Evolutionary conservation across 2,888 invertebrate species (phyloP).

Genomic region (Melanchra persicariae): DNA sequence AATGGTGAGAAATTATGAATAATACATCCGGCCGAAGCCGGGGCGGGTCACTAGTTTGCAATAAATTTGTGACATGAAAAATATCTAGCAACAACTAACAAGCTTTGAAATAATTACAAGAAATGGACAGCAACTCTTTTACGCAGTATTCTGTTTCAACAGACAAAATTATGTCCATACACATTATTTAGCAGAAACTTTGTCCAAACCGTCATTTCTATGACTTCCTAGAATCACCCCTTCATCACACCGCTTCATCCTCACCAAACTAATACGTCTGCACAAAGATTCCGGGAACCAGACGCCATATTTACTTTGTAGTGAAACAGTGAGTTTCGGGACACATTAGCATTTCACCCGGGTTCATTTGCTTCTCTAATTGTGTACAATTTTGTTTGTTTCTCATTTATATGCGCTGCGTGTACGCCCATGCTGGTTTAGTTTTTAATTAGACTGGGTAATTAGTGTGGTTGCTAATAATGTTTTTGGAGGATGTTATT

Average conservation of each 20-base stretch:
- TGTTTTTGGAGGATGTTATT: constrained; percentile 24
- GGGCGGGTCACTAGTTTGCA: too few relatives aligned
- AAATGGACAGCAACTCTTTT: too few relatives aligned
- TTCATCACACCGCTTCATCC: neutral
- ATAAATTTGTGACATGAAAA: too few relatives aligned
- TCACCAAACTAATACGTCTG: constrained; percentile 20
- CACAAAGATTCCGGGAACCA: constrained; percentile 39
- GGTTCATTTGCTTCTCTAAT: constrained; percentile 71
- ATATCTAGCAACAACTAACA: too few relatives aligned
- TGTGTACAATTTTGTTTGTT: constrained; percentile 68
- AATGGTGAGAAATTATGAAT: too few relatives aligned
- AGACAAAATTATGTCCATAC: too few relatives aligned
- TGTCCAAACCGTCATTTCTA: too few relatives aligned
- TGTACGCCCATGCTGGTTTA: constrained; percentile 54
- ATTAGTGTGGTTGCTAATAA: constrained; percentile 28
- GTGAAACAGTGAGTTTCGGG: constrained; percentile 57
- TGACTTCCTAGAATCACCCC: neutral
- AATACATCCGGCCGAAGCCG: too few relatives aligned
- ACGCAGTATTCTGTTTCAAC: too few relatives aligned
- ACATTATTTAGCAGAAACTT: too few relatives aligned
- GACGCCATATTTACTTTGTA: constrained; percentile 57
- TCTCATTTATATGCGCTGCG: constrained; percentile 67
- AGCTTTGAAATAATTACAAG: too few relatives aligned
- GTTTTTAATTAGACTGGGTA: constrained; percentile 65
- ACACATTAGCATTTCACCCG: constrained; percentile 68